Conservation (phyloP, 64 coral and sea anemone species). For the Montipora cactus region DNA sequence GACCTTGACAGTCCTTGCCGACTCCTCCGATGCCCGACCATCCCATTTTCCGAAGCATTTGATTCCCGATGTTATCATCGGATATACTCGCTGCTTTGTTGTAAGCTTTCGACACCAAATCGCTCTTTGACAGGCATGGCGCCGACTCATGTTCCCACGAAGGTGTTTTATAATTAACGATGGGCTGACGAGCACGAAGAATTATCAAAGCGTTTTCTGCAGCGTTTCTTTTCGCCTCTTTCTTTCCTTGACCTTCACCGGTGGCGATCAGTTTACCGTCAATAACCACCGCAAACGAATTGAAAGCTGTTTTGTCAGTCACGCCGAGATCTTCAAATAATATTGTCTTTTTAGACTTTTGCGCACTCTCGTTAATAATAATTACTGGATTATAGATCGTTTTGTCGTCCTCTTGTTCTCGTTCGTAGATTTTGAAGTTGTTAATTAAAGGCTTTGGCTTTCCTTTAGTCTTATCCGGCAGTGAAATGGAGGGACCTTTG, state of each 20-base stretch:
- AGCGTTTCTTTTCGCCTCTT: conserved; percentile 76
- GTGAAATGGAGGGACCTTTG: conserved; percentile 35
- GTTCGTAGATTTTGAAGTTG: conserved; percentile 84
- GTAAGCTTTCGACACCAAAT: conserved; percentile 71
- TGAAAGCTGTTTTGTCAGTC: conserved; percentile 22
- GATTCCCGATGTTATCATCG: conserved; percentile 90
- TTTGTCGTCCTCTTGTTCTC: conserved; percentile 41
- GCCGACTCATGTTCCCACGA: conserved; percentile 52
- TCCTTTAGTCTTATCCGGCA: not conserved
- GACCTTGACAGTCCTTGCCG: conserved; percentile 80
- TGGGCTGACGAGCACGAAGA: conserved; percentile 80
- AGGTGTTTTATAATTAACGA: conserved; percentile 12
- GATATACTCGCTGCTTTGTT: conserved; percentile 69
- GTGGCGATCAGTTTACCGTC: conserved; percentile 71
- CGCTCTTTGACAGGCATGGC: conserved; percentile 62
- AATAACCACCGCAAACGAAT: conserved; percentile 76
- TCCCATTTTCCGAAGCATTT: conserved; percentile 92
- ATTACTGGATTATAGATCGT: conserved; percentile 47
- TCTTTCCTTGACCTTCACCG: conserved; percentile 61
- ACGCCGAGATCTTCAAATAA: conserved; percentile 72
- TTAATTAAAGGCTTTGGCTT: conserved; percentile 70
- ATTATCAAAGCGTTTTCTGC: conserved; percentile 83
- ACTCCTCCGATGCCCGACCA: conserved; percentile 91
- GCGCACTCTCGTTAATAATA: conserved; percentile 81
- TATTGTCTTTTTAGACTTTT: conserved; percentile 87